Evolutionary conservation across 2,888 invertebrate species (phyloP), one percentile per base, ranked within the genome.

Genomic region (Anaspis maculata): DNA sequence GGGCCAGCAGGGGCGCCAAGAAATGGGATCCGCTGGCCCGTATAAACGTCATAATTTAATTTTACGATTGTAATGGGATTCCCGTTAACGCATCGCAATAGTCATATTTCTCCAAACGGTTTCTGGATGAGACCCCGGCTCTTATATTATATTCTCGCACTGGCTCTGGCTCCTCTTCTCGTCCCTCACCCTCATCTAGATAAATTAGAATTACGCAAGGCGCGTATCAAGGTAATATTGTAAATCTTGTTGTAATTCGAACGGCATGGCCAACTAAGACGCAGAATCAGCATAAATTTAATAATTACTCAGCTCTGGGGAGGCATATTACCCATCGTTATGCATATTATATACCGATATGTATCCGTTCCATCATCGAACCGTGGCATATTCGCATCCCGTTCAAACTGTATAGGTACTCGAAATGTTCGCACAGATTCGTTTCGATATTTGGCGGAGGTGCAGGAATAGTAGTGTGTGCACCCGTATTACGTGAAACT

Each of bases 231-330:
- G 66, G 66, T 65, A 66, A 65, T 67, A 66, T 64, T 63, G 64
- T 67, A 67, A 67, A 67, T 67, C 67, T 67, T 65, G 64, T 52
- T 61, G 62, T 65, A 65, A 67, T 66, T 66, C 65, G 64, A 64
- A 59, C 58, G 51, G 57, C 54, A 52, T 49, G 49, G 56, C 55
- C 56, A 57, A 64, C 62, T 67, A 68, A 68, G 68, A 67, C 64
- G 64, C 62, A 62, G 68, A 67, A 67, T 68, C 68, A 68, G 68
- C 68, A 67, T 68, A 68, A 67, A 68, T 68, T 68, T 66, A 58
- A 64, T 67, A 67, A 67, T 68, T 67, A 64, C 62, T 57, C 53
- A 52, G 49, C 60, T 57, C 54, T 49, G 52, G 59, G 56, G 58
- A 54, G 52, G 49, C 42, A 48, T 55, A 54, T 54, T 49, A 45